Evolutionary conservation across 2,888 invertebrate genomes (phyloP).

Genomic region (Leucoma salicis): DNA sequence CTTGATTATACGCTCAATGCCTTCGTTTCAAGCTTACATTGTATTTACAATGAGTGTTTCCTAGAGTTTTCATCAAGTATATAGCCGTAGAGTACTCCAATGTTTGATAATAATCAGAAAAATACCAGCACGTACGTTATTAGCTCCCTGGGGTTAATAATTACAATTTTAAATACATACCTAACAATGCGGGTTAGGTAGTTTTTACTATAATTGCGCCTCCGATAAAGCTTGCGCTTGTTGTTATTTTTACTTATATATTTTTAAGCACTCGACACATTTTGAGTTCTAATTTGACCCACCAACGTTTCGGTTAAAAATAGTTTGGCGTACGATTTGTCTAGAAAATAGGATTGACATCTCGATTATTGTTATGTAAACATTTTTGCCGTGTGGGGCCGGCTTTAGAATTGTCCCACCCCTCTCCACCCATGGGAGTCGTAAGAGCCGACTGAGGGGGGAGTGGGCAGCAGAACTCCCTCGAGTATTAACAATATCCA

Average conservation of each 20-base stretch:
- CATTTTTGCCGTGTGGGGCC: too few species aligned
- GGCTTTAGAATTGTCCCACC: too few species aligned
- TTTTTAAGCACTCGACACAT: too few species aligned
- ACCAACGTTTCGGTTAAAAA: too few species aligned
- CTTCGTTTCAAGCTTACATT: slow-evolving; percentile 20
- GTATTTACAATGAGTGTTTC: slow-evolving; percentile 24
- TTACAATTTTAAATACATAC: slow-evolving; percentile 49
- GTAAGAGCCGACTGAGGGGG: too few species aligned
- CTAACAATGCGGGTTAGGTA: slow-evolving; percentile 24
- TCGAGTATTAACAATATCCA: too few species aligned
- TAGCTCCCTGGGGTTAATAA: slow-evolving; percentile 36
- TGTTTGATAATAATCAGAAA: slow-evolving; percentile 45
- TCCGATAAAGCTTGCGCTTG: neutral
- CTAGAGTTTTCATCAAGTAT: slow-evolving; percentile 33
- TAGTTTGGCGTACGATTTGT: too few species aligned
- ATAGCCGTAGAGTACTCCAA: slow-evolving; percentile 28
- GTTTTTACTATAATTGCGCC: slow-evolving; percentile 20
- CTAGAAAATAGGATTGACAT: too few species aligned
- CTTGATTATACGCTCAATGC: slow-evolving; percentile 26
- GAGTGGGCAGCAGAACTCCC: too few species aligned
- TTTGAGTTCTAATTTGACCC: too few species aligned
- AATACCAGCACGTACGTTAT: slow-evolving; percentile 36
- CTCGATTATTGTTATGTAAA: too few species aligned
- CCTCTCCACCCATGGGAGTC: too few species aligned
- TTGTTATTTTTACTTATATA: neutral